Conservation (phyloP, 1,140 invertebrate genomes). For the Globodera ellingtonae region DNA sequence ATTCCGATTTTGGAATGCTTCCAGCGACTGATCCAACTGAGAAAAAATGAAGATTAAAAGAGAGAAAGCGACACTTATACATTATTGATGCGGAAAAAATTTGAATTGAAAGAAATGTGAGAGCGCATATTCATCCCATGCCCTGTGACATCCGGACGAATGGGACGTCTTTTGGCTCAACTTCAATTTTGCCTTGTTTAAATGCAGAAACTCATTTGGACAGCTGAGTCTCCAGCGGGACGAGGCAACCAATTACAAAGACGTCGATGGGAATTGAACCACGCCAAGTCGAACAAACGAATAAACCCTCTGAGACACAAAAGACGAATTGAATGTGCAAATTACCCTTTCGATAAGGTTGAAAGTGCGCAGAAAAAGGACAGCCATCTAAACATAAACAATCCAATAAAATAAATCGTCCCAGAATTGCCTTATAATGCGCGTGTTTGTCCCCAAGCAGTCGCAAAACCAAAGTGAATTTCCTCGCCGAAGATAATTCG, state of each 20-base stretch:
- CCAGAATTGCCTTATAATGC: conserved; percentile 13
- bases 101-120: not conserved
- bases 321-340: not conserved
- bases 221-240: too few relatives aligned
- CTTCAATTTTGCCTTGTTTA: not conserved
- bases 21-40: conserved; percentile 28
- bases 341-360: conserved; percentile 24
- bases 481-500: conserved; percentile 15
- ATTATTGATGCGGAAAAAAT: not conserved
- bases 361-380: conserved; percentile 30
- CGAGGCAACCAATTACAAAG: too few relatives aligned
- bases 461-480: conserved; percentile 20
- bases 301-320: not conserved
- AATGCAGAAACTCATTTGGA: not conserved
- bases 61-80: not conserved
- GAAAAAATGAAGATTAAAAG: not conserved
- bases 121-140: too few relatives aligned
- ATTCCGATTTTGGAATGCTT: conserved; percentile 21
- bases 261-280: not conserved
- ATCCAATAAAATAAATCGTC: not conserved
- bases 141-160: too few relatives aligned
- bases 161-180: too few relatives aligned
- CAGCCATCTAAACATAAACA: conserved; percentile 2
- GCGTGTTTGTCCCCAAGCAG: conserved; percentile 25
- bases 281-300: too few relatives aligned